Percentiles rank a stretch among this genome's conserved stretches.
These are phyloP conservation scores for Silurus asotus DNA, from an alignment of 2,113 vertebrate genomes.

Conservation along the genomic window DNA sequence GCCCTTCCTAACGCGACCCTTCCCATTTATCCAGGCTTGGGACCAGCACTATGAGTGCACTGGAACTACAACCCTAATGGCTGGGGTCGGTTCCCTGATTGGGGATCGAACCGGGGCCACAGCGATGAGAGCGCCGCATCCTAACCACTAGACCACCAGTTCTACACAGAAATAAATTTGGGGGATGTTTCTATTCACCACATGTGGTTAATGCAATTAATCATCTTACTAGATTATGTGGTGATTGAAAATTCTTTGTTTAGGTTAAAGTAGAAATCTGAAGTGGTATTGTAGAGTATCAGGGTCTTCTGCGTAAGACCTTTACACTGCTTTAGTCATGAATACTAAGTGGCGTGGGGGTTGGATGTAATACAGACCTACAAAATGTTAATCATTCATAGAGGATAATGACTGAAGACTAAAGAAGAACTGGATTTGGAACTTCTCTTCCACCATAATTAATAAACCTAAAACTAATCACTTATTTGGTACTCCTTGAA, in stretches of 20 bases:
- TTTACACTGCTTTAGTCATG: not conserved
- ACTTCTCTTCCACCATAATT: not conserved
- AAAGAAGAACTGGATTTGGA: not conserved
- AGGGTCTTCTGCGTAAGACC: not conserved
- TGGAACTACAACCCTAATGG: too few relatives aligned
- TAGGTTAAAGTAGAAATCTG: not conserved
- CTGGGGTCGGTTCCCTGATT: too few relatives aligned
- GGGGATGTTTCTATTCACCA: not conserved
- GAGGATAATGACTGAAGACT: not conserved
- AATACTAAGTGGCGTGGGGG: not conserved
- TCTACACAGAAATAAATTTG: not conserved
- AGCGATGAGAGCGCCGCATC: too few relatives aligned
- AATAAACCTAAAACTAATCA: not conserved
- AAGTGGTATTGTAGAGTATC: not conserved
- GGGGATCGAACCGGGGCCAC: too few relatives aligned
- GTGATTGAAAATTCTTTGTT: not conserved
- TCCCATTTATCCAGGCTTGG: too few relatives aligned
- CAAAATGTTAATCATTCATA: not conserved
- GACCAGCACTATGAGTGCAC: too few relatives aligned
- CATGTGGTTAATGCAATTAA: not conserved
- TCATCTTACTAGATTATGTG: not conserved
- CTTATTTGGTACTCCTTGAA: not conserved
- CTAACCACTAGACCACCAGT: too few relatives aligned
- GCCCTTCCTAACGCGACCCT: too few relatives aligned
- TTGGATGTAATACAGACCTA: not conserved